Evolutionary conservation across 1,140 invertebrate species (phyloP).

Genomic region (Platyscapa corneri): DNA sequence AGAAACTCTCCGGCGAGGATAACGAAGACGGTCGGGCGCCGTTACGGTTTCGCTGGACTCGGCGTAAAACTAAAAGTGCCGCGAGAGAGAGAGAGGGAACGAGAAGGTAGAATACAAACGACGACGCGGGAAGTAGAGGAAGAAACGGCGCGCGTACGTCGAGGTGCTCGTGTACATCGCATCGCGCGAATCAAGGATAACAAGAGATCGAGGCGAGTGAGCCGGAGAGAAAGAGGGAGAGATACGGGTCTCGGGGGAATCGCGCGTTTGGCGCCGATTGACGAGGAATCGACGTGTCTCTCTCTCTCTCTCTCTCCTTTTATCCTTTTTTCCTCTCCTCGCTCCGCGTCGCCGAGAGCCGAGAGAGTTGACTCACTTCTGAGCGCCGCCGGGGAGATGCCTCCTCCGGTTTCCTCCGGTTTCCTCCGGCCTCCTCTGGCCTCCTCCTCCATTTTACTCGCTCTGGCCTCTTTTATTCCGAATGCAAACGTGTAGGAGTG

Average conservation of each 20-base stretch:
- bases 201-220: constrained; percentile 46
- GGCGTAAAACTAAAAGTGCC: neutral
- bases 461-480: too few species aligned
- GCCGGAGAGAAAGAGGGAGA: neutral
- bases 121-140: neutral
- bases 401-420: neutral
- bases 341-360: neutral
- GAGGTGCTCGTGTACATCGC: constrained; percentile 58
- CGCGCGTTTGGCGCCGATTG: constrained; percentile 6
- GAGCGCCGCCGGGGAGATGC: neutral
- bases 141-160: constrained; percentile 3
- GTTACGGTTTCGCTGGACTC: too few species aligned
- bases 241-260: constrained; percentile 15
- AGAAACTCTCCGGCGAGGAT: too few species aligned
- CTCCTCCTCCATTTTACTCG: neutral
- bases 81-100: neutral
- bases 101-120: neutral
- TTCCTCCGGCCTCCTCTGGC: neutral
- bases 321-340: neutral
- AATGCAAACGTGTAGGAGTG: neutral
- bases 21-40: too few species aligned
- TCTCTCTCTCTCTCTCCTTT: neutral
- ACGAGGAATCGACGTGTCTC: constrained; percentile 12
- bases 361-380: constrained; percentile 25
- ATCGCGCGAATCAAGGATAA: constrained; percentile 64